Evolutionary conservation across 2,113 vertebrate genomes (phyloP).

Genomic region (Eira barbara): DNA sequence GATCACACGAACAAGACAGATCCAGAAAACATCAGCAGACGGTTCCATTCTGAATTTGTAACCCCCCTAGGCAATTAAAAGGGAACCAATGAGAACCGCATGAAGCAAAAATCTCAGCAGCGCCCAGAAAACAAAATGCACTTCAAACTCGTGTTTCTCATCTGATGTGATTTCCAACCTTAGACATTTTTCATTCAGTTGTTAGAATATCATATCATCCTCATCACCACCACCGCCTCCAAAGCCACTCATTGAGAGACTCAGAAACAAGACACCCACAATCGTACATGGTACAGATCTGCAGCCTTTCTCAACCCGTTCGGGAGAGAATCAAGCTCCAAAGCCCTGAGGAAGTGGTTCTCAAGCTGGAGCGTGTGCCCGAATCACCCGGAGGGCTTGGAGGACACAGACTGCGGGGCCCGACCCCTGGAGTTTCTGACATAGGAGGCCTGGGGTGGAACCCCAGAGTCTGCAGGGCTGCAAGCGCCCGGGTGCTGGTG

Average conservation of each 20-base stretch:
- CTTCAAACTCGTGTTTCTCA: not conserved
- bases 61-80: not conserved
- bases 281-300: not conserved
- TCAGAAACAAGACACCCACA: not conserved
- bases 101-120: not conserved
- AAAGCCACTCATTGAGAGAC: constrained; percentile 6
- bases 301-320: constrained; percentile 43
- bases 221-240: not conserved
- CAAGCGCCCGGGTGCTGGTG: not conserved
- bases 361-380: not conserved
- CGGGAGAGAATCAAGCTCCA: not conserved
- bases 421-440: not conserved
- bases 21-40: not conserved
- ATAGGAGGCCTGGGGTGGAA: not conserved
- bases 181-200: constrained; percentile 21
- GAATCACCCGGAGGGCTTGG: not conserved
- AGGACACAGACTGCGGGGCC: not conserved
- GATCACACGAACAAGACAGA: constrained; percentile 5
- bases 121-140: not conserved
- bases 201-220: not conserved
- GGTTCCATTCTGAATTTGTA: not conserved
- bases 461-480: not conserved
- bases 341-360: not conserved
- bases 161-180: constrained; percentile 13
- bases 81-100: not conserved